A percentile compares a stretch with the other conserved stretches of the same genome.
These are phyloP conservation scores for Scolopax rusticola DNA, from an alignment of 2,797 vertebrate genomes.

Conservation along the genomic window DNA sequence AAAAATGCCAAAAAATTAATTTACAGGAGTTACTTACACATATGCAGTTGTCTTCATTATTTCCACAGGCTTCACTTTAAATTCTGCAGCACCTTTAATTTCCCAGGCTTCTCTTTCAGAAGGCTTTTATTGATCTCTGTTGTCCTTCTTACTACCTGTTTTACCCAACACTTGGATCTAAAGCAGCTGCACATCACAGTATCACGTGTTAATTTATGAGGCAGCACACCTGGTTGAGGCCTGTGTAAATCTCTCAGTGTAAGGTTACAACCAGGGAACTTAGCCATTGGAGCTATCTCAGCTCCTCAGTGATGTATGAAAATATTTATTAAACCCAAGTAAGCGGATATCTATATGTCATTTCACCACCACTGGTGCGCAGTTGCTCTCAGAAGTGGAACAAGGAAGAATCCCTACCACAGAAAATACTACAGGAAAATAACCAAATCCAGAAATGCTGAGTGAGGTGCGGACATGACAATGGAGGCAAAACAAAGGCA, in stretches of 20 bases:
- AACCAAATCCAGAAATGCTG: background rate
- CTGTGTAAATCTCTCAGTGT: background rate
- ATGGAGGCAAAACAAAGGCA: background rate
- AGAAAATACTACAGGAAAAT: background rate
- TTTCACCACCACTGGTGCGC: background rate
- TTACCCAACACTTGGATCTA: background rate
- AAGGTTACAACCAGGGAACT: background rate
- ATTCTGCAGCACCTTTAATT: background rate
- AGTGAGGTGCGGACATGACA: background rate
- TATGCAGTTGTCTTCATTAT: background rate
- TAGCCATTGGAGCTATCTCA: background rate
- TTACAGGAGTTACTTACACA: background rate
- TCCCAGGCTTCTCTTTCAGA: background rate
- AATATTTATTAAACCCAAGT: background rate
- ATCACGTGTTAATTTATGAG: background rate
- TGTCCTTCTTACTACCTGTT: background rate
- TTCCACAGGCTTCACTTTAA: background rate
- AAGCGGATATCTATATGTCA: background rate
- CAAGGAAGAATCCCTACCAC: background rate
- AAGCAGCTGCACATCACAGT: background rate
- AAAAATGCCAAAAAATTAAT: background rate
- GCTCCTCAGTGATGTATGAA: background rate
- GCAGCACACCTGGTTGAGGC: background rate
- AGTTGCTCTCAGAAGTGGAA: background rate
- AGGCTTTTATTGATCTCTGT: background rate